phyloP scores from a whole-genome alignment of 2,113 vertebrate genomes.

The Progne subis region DNA sequence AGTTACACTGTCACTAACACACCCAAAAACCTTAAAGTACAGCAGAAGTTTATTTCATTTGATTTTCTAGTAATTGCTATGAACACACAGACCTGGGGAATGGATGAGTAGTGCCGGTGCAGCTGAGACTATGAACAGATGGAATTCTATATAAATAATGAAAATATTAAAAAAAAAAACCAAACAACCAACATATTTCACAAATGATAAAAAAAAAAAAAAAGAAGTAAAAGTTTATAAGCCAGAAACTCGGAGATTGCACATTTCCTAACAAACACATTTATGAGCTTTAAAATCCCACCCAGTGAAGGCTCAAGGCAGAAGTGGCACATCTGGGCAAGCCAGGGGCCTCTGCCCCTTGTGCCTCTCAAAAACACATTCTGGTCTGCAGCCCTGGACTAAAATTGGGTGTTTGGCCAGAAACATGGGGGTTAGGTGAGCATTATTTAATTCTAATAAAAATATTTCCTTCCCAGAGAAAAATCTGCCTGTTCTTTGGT shows the following conservation, averaged over 20 bases:
- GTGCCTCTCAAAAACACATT: not conserved
- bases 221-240: not conserved
- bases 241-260: not conserved
- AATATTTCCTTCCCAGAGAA: not conserved
- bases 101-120: not conserved
- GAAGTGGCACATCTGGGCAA: not conserved
- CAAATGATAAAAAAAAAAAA: not conserved
- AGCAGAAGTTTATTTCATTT: conserved; percentile 3
- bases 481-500: not conserved
- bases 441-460: not conserved
- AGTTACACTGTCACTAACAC: not conserved
- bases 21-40: not conserved
- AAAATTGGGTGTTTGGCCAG: not conserved
- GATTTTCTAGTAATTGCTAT: conserved; percentile 11
- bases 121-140: not conserved
- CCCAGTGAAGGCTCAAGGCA: not conserved
- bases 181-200: not conserved
- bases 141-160: not conserved
- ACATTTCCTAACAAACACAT: not conserved
- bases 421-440: not conserved
- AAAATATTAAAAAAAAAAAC: not conserved
- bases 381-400: not conserved
- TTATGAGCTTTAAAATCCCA: not conserved
- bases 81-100: not conserved
- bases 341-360: not conserved